Base-by-base conservation (phyloP, 2,113 vertebrate species). In the Pipra filicauda region DNA sequence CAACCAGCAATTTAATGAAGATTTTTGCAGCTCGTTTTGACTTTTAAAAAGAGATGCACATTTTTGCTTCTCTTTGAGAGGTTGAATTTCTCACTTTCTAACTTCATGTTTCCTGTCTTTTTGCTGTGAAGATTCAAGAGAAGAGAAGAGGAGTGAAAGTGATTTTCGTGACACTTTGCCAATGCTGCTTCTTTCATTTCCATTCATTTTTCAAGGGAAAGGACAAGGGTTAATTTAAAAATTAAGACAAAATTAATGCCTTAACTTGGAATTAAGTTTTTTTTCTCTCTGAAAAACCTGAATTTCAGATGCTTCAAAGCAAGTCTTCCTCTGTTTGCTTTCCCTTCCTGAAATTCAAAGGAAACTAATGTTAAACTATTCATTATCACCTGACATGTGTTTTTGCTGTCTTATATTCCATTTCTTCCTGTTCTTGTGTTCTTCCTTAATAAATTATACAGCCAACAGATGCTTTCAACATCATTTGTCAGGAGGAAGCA, bases 21-120 rank as follows among this genome's bases (percentile, higher is more conserved):
- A 39, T 23, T 70, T 93, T 70, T 90, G 59, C 85, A 95, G 28
- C 54, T 89, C 92, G 76, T 80, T 95, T 86, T 96, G 70, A 85
- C 72, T 93, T 88, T 64, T 64, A 51, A 2, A 85, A 76, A 76
- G 61, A 73, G 51, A 67, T 4, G n/a, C 14, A 33, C 21, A 24
- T 51, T 80, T 91, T 83, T 79, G 33, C 59, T 92, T 82, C 59
- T 90, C 16, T 85, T 67, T 79, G 54, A 92, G 92, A 88, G 15
- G 41, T 0, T 72, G 21, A 20, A 88, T 92, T 95, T 95, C 79
- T 91, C 75, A 43, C 58, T 77, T 86, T 73, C 83, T 55, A 16
- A 39, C 54, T 86, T 88, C 37, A 58, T 18, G 13, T 21, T 86
- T 77, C 27, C n/a, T 21, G 1, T 61, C 35, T 67, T 54, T 74